Evolutionary conservation across 2,888 invertebrate genomes (phyloP), one percentile per base, ranked within the genome.

Genomic region (Trachelus tabidus): DNA sequence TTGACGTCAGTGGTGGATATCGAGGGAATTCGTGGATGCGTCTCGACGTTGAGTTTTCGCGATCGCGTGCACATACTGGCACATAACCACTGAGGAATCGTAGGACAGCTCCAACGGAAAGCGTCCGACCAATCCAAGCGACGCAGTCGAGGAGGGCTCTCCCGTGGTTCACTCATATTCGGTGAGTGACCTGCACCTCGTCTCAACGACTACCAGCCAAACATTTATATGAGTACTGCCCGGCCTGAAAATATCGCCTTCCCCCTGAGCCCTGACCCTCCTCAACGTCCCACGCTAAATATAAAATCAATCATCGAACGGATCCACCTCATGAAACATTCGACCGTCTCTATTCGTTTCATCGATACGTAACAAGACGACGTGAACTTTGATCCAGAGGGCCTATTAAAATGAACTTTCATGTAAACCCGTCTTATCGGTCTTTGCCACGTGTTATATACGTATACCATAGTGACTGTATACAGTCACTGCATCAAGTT

Each of bases 171-270:
- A 83, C 86, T 86, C 86, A 87, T 90, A 90, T 90, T 90, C 91
- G 90, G 90, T 90, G 90, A 90, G 87, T 90, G 90, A 91, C 90
- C 90, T 86, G 89, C 83, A 83, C 88, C 86, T 81, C 87, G 82
- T 81, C 77, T 79, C 81, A 82, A 83, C 86, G 83, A 84, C 85
- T 83, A 84, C 79, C 86, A 85, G 84, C 88, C 87, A 87, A 90
- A 90, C 89, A 88, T 89, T 89, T 85, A 84, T 79, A 79, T 81
- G 81, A 79, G 83, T 89, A 90, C 89, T 90, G 89, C 80, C 87
- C 88, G 85, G 83, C 84, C 90, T 89, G 89, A 90, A 91, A 89
- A 90, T 90, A 89, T 90, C 87, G 83, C 80, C 82, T 82, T 81
- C 73, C 34, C 79, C 40, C 73, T 30, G 31, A 15, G 69, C 37